Evolutionary conservation across 2,888 invertebrate species (phyloP).

Genomic region (Acleris laterana): DNA sequence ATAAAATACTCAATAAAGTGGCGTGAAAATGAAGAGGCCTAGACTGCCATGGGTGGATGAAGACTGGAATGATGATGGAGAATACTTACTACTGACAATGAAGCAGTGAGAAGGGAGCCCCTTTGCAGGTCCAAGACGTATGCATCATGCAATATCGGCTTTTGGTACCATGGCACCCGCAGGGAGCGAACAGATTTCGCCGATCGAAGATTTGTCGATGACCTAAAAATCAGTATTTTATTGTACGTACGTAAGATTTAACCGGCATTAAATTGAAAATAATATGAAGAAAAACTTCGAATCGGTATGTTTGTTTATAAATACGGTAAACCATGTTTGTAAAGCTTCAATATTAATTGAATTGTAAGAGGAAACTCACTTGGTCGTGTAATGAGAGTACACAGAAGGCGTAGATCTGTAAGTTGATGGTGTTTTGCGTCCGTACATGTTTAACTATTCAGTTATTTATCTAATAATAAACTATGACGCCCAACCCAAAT

Average conservation of each 20-base stretch:
- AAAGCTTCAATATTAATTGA: too few relatives aligned
- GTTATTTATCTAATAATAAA: conserved; percentile 1
- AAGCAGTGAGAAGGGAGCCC: conserved; percentile 90
- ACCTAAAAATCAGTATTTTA: conserved; percentile 68
- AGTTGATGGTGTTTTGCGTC: conserved; percentile 92
- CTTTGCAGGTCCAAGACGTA: conserved; percentile 93
- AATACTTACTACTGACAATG: conserved; percentile 90
- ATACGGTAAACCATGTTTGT: background rate
- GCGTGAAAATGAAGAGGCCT: too few relatives aligned
- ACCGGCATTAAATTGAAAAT: conserved; percentile 1
- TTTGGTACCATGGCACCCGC: conserved; percentile 93
- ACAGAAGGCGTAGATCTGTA: conserved; percentile 93
- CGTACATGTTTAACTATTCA: conserved; percentile 79
- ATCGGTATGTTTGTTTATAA: background rate
- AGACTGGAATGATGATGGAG: too few relatives aligned
- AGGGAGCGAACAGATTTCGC: conserved; percentile 91
- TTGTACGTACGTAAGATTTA: too few relatives aligned
- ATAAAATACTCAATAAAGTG: too few relatives aligned
- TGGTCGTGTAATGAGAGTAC: conserved; percentile 93
- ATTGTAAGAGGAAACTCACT: conserved; percentile 67
- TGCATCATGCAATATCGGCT: conserved; percentile 92
- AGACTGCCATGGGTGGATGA: too few relatives aligned
- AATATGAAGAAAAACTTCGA: background rate
- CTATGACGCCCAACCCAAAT: conserved; percentile 11
- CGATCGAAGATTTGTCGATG: conserved; percentile 92